Evolutionary conservation across 2,113 vertebrate genomes (phyloP), one percentile per base, ranked within the genome.

Genomic region (Eidolon helvum): DNA sequence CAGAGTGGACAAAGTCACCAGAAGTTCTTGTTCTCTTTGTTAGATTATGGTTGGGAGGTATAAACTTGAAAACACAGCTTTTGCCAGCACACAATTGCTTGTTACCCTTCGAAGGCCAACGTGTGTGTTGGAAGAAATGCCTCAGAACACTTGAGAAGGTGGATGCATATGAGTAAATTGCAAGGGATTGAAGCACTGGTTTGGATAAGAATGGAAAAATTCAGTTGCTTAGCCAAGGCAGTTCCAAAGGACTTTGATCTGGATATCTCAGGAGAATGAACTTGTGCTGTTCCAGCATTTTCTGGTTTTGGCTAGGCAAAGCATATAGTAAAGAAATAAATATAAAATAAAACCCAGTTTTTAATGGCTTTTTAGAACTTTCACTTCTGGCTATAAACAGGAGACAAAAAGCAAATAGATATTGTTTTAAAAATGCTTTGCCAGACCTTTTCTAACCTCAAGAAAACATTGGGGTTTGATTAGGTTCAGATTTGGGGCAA

Each of bases 341-440:
- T 97, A 97, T 84, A 97, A 97, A 97, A 97, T 89, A 95, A 97
- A 97, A 89, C 85, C 93, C 83, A 78, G 90, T 92, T 97, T 97
- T 94, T 97, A 97, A 97, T 97, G 96, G 65, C 78, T 61, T 97
- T 97, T 96, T 90, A 97, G 95, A 98, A 97, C 94, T 97, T 97
- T 94, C 71, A 94, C 84, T 96, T 92, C 90, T 97, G 97, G 95
- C 95, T 97, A 75, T 92, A 97, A 95, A 72, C 1, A 11, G 87
- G 93, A 97, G 92, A 97, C 97, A 97, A 98, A 97, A 97, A 97
- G 95, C 97, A 95, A 97, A 96, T 74, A 94, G 96, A 97, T 96
- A 97, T 97, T 97, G 97, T 98, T 95, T 97, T 53, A n/a, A 98
- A 97, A 98, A 97, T 79, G 97, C 95, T 90, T 97, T 90, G 95